phyloP scores from a whole-genome alignment of 2,113 vertebrate genomes.

The Heterocephalus glaber region DNA sequence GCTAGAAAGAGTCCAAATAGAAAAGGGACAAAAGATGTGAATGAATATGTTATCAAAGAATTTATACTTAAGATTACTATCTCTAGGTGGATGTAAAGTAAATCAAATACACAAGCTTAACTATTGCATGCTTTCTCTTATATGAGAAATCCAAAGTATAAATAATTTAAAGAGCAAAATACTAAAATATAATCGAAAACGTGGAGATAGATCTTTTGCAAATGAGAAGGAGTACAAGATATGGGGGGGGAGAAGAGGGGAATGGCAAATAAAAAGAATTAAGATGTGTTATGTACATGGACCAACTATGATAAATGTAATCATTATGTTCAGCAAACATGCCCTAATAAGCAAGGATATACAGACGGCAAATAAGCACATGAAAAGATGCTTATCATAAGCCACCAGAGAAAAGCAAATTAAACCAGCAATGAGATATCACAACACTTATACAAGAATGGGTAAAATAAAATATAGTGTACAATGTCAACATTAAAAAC shows the following conservation, averaged over 20 bases:
- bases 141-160: not conserved
- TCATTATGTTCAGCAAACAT: not conserved
- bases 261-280: not conserved
- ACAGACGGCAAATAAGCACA: not conserved
- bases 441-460: not conserved
- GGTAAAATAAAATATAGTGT: not conserved
- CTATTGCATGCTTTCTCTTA: not conserved
- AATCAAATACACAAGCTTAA: not conserved
- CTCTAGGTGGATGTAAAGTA: not conserved
- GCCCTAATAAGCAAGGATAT: not conserved
- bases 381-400: not conserved
- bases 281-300: not conserved
- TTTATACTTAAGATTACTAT: not conserved
- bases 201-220: not conserved
- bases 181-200: not conserved
- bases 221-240: not conserved
- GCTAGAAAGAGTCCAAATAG: not conserved
- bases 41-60: not conserved
- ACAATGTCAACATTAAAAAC: not conserved
- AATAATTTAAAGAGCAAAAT: not conserved
- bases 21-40: not conserved
- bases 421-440: not conserved
- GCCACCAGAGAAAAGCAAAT: not conserved
- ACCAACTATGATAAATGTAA: not conserved
- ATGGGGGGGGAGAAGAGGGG: not conserved